Evolutionary conservation across 2,797 vertebrate species (phyloP).

Genomic region (Staurois parvus): DNA sequence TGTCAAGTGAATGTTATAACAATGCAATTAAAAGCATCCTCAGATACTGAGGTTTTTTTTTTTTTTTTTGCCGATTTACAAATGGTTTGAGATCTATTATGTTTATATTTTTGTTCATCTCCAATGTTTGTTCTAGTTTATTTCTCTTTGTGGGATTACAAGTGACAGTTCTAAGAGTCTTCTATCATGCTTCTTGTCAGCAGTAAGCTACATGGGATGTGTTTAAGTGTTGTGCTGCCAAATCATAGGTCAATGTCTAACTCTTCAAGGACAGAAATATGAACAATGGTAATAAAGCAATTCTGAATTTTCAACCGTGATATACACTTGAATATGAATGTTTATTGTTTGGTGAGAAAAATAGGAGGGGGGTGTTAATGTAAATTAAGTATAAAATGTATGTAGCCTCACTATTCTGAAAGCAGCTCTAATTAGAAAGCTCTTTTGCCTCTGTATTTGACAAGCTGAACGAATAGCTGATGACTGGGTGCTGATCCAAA

Average conservation of each 20-base stretch:
- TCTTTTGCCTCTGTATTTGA: constrained; percentile 53
- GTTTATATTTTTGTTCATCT: constrained; percentile 10
- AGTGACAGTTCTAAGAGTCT: constrained; percentile 38
- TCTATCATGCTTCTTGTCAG: constrained; percentile 47
- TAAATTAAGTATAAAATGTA: constrained; percentile 52
- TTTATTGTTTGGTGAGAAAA: constrained; percentile 44
- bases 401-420: constrained; percentile 23
- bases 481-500: constrained; percentile 56
- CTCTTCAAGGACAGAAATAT: constrained; percentile 42
- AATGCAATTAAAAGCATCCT: neutral
- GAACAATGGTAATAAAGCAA: constrained; percentile 42
- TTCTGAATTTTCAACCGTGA: constrained; percentile 35
- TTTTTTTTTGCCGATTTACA: neutral
- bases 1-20: neutral
- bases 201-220: constrained; percentile 26
- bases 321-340: constrained; percentile 37
- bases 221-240: constrained; percentile 42
- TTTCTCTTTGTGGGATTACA: constrained; percentile 32
- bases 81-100: neutral
- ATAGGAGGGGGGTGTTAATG: neutral
- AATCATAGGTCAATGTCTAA: constrained; percentile 51
- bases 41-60: neutral
- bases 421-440: constrained; percentile 46
- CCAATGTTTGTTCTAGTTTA: constrained; percentile 21
- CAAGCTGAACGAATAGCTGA: constrained; percentile 54